Base-by-base conservation (phyloP, 2,113 vertebrate genomes). In the Hippocampus comes region DNA sequence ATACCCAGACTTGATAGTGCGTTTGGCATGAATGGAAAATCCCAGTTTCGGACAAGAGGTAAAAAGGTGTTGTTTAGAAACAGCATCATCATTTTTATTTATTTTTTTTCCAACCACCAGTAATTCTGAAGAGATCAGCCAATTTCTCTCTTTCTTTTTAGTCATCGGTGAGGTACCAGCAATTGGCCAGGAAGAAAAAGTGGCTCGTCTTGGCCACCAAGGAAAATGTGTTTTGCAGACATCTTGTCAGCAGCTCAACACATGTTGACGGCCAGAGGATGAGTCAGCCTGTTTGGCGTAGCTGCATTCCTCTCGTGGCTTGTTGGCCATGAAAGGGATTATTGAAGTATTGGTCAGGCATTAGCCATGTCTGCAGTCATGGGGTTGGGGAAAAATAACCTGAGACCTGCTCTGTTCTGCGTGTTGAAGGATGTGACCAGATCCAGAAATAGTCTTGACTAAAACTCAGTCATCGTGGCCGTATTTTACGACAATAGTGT, bases 371-470 rank as follows among this genome's bases (percentile, higher is more conserved):
- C 25, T 60, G 68, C 65, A 67, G 76, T n/a, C 46, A 78, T 70
- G 5, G 2, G 9, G 65, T 72, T 65, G 1, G 57, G 51, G 46
- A 78, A 79, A 78, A 27, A 60, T 12, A 60, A 30, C 25, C 57
- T 55, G 21, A 55, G 53, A 17, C 21, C 30, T 86, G 82, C 67
- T 63, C 55, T 70, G 23, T 81, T 77, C 71, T n/a, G 63, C 67
- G 68, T 68, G 53, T n/a, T 21, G 53, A 55, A n/a, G 8, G 51
- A 53, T n/a, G 53, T 55, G 21, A 55, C 7, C 9, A n/a, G 9
- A 9, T 55, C 53, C 53, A 55, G 12, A 51, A 51, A 51, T 51
- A 51, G 53, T 8, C 53, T 55, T 55, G 53, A n/a, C 21, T 55
- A 8, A 55, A 15, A 21, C 60, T 72, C 65, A 53, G 60, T 34